Evolutionary conservation across 2,888 invertebrate genomes (phyloP), one percentile per base, ranked within the genome.

Genomic region (Eupeodes latifasciatus): DNA sequence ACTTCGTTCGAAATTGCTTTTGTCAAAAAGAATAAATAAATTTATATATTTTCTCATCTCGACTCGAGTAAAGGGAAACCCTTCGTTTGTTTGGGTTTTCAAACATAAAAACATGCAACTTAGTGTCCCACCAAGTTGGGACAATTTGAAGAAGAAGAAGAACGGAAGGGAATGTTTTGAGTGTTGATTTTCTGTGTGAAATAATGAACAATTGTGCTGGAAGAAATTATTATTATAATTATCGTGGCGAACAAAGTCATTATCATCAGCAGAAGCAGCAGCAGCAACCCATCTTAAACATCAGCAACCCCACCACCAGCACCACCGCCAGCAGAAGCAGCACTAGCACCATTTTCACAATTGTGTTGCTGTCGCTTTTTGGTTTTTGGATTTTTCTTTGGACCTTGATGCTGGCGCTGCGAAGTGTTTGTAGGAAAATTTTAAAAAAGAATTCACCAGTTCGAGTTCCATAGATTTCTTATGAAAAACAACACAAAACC

Each of bases 281-380:
- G 66, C 67, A 69, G 77, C 72, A 66, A 69, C 64, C 79, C 72
- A 80, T 80, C 84, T 72, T 72, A 77, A 80, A 64, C 74, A 75
- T 51, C 53, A 57, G 44, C 44, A 75, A 62, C 62, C 47, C 75
- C 36, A 85, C 81, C 53, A 84, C 84, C 27, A 27, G 27, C 51
- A 86, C 67, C 62, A 84, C 61, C 71, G 79, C 49, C 76, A 87
- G 59, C 71, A 59, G 76, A 62, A 47, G 79, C 61, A 80, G 75
- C 69, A 75, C 64, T 61, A 80, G 67, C 81, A 85, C 77, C 67
- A 81, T 85, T 64, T 53, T 81, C 53, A 77, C 57, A 47, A 72
- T 88, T 75, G 88, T 81, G 88, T 77, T 85, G 81, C 88, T 88
- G 81, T 88, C 88, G 78, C 88, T 88, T 81, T 88, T 88, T 81